Evolutionary conservation across 2,797 vertebrate genomes (phyloP), one percentile per base, ranked within the genome.

Genomic region (Fringilla coelebs): DNA sequence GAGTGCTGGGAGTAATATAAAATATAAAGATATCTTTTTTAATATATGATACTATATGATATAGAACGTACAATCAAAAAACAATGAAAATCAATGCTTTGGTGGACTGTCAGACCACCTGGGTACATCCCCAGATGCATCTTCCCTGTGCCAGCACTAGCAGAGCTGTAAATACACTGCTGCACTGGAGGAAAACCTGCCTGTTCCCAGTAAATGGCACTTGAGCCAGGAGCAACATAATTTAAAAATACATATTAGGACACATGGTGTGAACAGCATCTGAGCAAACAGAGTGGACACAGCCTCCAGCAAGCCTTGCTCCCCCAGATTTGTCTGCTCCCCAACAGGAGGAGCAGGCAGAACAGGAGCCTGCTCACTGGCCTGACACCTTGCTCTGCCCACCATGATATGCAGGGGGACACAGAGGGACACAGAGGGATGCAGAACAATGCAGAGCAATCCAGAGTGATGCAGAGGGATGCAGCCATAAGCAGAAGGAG

Each of bases 331-430:
- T 85, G 46, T 15, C 31, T 62, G 51, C 52, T 75, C 82, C 60
- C 48, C 63, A 45, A 0, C 0, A 0, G 7, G 7, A 19, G 20
- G 3, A 82, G 26, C 24, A 68, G 32, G 31, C 10, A 15, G 14
- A 82, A 21, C 0, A 0, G 26, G 16, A 85, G 22, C 21, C 20
- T 87, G 46, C 41, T 87, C 1, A 0, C 58, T 34, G 18, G 29
- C 14, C 45, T 10, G 13, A 15, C 49, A 61, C 29, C 24, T 89
- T 5, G 1, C 41, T 83, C 40, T 74, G 40, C 15, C 43, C 40
- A 63, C n/a, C 19, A 52, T 55, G 57, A 63, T 5, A 11, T n/a
- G 25, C 52, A 40, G 25, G 9, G 55, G 17, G 20, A 60, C 24
- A 15, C 28, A 34, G 20, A 28, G 13, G 57, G 63, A 67, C 21